Conservation (phyloP, 2,113 vertebrate species). For the Charina bottae region DNA sequence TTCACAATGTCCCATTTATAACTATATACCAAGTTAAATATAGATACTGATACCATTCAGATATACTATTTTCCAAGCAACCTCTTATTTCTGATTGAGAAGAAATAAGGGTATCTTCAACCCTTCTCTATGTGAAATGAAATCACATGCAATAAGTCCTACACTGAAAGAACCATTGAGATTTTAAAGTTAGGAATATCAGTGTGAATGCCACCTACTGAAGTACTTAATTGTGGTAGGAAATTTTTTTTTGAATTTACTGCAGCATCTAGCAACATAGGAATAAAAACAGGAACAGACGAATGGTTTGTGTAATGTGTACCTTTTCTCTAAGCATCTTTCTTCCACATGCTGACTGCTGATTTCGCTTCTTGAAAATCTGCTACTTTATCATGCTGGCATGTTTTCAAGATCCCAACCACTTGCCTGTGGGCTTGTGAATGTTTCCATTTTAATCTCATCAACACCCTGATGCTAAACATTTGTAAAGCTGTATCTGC, state of each 20-base stretch:
- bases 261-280: neutral
- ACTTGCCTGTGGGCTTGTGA: neutral
- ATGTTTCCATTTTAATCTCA: neutral
- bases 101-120: neutral
- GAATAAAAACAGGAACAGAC: neutral
- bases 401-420: neutral
- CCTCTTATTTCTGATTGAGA: neutral
- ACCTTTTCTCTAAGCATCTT: neutral
- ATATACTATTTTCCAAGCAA: no score
- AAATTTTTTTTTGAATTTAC: neutral
- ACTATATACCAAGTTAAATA: neutral
- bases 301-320: neutral
- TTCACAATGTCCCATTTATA: neutral
- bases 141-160: neutral
- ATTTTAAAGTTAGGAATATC: neutral
- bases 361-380: conserved; percentile 17
- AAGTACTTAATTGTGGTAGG: neutral
- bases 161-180: conserved; percentile 21
- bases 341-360: neutral
- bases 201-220: neutral
- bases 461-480: neutral
- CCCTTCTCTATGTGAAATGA: neutral
- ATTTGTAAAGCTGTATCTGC: neutral
- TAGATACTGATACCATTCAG: neutral
- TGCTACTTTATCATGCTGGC: neutral